These are phyloP conservation scores for Drosophila affinis DNA, from an alignment of 2,888 invertebrate species.

Conservation along the genomic window DNA sequence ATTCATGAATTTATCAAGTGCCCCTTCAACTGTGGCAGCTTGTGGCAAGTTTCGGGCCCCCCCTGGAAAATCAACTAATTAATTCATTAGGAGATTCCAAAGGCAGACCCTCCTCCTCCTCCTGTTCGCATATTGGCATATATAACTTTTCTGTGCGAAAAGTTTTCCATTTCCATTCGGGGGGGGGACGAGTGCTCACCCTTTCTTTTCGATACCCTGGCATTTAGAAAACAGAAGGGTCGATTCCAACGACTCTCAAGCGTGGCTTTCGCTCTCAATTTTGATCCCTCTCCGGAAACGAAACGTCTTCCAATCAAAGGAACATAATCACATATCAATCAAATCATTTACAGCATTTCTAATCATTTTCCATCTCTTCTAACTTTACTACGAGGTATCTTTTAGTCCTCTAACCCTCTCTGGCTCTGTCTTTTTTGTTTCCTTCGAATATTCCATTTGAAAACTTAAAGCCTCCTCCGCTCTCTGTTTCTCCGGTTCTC, in stretches of 20 bases:
- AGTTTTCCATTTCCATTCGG: slow-evolving; percentile 55
- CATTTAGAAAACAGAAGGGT: background rate
- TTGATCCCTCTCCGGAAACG: too few species aligned
- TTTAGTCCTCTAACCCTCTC: background rate
- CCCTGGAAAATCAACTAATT: slow-evolving; percentile 67
- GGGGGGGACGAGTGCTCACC: background rate
- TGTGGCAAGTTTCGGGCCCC: slow-evolving; percentile 9
- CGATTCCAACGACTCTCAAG: too few species aligned
- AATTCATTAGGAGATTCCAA: slow-evolving; percentile 66
- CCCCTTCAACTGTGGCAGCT: slow-evolving; percentile 29
- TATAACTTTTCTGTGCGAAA: slow-evolving; percentile 41
- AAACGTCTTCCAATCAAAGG: too few species aligned
- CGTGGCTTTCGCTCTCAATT: too few species aligned
- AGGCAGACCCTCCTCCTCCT: background rate
- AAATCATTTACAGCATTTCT: too few species aligned
- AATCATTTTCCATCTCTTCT: background rate
- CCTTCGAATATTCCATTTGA: slow-evolving; percentile 7
- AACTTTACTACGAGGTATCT: background rate
- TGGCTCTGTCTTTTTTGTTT: slow-evolving; percentile 37
- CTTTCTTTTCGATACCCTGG: background rate
- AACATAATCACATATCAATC: too few species aligned
- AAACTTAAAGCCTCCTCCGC: slow-evolving; percentile 62
- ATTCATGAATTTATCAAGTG: slow-evolving; percentile 25
- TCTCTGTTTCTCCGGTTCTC: slow-evolving; percentile 11
- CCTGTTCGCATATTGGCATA: slow-evolving; percentile 13